These are phyloP conservation scores for Centruroides sculpturatus DNA, from an alignment of 1,140 invertebrate genomes.

Conservation along the genomic window DNA sequence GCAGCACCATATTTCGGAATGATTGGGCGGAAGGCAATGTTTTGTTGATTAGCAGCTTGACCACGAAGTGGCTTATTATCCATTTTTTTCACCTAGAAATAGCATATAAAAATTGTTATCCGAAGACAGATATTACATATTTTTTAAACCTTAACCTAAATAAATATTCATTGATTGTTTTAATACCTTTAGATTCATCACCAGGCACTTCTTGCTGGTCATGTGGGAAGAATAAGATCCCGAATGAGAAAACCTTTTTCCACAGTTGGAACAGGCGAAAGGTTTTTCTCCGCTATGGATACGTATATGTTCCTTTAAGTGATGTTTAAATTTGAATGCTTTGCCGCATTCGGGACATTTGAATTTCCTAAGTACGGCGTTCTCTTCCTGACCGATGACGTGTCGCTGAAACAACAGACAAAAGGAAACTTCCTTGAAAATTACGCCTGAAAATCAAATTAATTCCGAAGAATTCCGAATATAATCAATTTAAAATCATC, in stretches of 20 bases:
- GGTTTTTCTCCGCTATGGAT: constrained; percentile 98
- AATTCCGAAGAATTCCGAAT: background rate
- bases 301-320: constrained; percentile 93
- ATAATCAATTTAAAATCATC: background rate
- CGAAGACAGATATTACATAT: background rate
- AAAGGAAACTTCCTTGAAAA: background rate
- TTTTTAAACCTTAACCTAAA: background rate
- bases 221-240: constrained; percentile 98
- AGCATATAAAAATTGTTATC: background rate
- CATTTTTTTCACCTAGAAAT: constrained; percentile 13
- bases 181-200: constrained; percentile 64
- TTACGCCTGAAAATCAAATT: background rate
- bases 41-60: constrained; percentile 3
- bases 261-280: constrained; percentile 91
- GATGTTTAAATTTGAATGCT: constrained; percentile 99
- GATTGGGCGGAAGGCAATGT: constrained; percentile 16
- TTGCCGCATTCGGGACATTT: constrained; percentile 97
- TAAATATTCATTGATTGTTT: background rate
- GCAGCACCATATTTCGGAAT: constrained; percentile 15
- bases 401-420: constrained; percentile 59
- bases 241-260: constrained; percentile 97
- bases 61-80: constrained; percentile 7
- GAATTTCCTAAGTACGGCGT: constrained; percentile 84
- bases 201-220: constrained; percentile 97
- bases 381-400: constrained; percentile 56